Evolutionary conservation across 2,888 invertebrate species (phyloP), one percentile per base, ranked within the genome.

Genomic region (Alcis repandata): DNA sequence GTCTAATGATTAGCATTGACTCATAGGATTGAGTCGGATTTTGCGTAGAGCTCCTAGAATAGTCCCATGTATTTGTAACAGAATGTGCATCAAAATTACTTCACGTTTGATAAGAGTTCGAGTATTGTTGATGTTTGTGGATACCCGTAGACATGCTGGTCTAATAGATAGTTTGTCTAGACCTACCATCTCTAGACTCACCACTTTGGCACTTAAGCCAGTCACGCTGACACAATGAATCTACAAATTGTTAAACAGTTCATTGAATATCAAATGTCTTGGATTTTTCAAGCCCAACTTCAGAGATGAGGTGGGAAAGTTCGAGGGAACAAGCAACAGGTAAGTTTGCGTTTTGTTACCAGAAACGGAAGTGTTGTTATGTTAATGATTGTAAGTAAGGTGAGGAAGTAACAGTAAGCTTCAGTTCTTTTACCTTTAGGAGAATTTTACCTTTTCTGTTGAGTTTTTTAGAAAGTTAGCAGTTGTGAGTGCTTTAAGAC

Each of bases 211-310:
- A 84, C 87, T 92, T 91, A 81, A 92, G 92, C 93, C 92, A 93
- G 86, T 92, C 92, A 85, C 92, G 93, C 82, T 92, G 93, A 84
- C 87, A 88, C 90, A 93, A 92, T 90, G 92, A 91, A 93, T 93
- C 93, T 93, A 92, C 73, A 91, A 92, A 92, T 73, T 69, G 75
- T 77, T 77, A 79, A 73, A 71, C 74, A 68, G 57, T 66, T 72
- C 60, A 66, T 65, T 73, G 60, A 58, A 63, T 63, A 66, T 52
- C 19, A 59, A 59, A 51, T 63, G 74, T 77, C 74, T 74, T 69
- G 69, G 68, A 61, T 69, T 68, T 76, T 77, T 68, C 56, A 67
- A 65, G 63, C 68, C 67, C 61, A 77, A 73, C 71, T 62, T 52
- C n/a, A 38, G 52, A 70, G 38, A 60, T 60, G 60, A 62, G 63